Base-by-base conservation (phyloP, 2,888 invertebrate species). In the Conchocele bisecta region DNA sequence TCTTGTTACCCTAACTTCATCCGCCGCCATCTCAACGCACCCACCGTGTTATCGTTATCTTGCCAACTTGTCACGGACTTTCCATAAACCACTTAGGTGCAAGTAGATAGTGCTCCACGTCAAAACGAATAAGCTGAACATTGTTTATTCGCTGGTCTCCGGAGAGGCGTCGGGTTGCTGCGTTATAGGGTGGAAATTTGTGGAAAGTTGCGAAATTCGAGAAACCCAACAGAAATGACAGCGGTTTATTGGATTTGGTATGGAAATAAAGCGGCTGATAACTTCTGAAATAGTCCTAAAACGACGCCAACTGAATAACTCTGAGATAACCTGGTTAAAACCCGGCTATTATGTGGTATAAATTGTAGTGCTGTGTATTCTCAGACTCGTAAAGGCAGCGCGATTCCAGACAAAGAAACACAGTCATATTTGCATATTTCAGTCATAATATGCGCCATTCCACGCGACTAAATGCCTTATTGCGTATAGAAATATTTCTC, bases 301-400 rank as follows among this genome's bases (percentile, higher is more conserved):
- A 48, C 31, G 48, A n/a, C n/a, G 28, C 48, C 15, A 48, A 48
- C 24, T 28, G 48, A 22, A 48, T 48, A 48, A 48, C 31, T 31
- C n/a, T 28, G 20, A 48, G 24, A 48, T 48, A 15, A 48, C 11
- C 26, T 29, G 15, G 48, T 3, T 48, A 48, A 48, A 48, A 48
- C 58, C 73, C 64, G 28, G 37, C 54, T 46, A 73, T 73, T 73
- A 73, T 59, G 46, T 54, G 51, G 29, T 68, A 73, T 73, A 48
- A 48, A 48, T 48, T 48, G 48, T 48, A 26, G 48, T 31, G 31
- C 48, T 48, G 48, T n/a, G 48, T 48, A 29, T 48, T 48, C 31
- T 48, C 48, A 48, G 48, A 28, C 28, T 31, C 31, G 17, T 29
- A 48, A 48, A 29, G 48, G 28, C 48, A 29, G 48, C 48, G 48